Evolutionary conservation across 2,888 invertebrate species (phyloP).

Genomic region (Podabrus alpinus): DNA sequence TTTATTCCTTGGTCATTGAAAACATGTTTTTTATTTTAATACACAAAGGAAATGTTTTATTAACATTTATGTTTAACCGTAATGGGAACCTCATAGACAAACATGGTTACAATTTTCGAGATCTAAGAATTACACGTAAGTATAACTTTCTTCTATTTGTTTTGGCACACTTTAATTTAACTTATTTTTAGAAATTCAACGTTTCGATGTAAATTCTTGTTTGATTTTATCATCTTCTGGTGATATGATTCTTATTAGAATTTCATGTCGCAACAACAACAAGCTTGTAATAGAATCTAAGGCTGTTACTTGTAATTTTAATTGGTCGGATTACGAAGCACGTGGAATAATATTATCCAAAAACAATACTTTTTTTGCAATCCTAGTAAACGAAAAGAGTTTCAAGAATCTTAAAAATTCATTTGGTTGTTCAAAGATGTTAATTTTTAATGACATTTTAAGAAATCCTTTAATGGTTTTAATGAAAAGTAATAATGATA

Average conservation of each 20-base stretch:
- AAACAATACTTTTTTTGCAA: slow-evolving; percentile 43
- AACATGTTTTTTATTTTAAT: slow-evolving; percentile 40
- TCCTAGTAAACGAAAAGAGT: slow-evolving; percentile 43
- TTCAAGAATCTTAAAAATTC: slow-evolving; percentile 38
- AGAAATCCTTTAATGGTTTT: slow-evolving; percentile 44
- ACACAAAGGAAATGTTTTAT: slow-evolving; percentile 43
- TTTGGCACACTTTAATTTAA: neutral
- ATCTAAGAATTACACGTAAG: slow-evolving; percentile 47
- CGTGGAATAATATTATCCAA: slow-evolving; percentile 46
- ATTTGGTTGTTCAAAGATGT: slow-evolving; percentile 40
- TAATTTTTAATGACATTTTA: slow-evolving; percentile 41
- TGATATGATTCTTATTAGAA: slow-evolving; percentile 43
- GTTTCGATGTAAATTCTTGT: slow-evolving; percentile 41
- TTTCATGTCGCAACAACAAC: slow-evolving; percentile 38
- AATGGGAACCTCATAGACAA: slow-evolving; percentile 42
- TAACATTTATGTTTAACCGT: slow-evolving; percentile 42
- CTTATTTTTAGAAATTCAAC: slow-evolving; percentile 44
- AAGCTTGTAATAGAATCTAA: slow-evolving; percentile 42
- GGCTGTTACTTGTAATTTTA: slow-evolving; percentile 43
- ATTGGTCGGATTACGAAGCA: slow-evolving; percentile 41
- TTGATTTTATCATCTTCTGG: slow-evolving; percentile 45
- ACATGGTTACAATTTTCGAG: slow-evolving; percentile 39
- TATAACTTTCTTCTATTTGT: neutral
- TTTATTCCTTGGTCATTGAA: slow-evolving; percentile 39
- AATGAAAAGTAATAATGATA: slow-evolving; percentile 42